Evolutionary conservation across 2,888 invertebrate species (phyloP).

Genomic region (Acronicta aceris): DNA sequence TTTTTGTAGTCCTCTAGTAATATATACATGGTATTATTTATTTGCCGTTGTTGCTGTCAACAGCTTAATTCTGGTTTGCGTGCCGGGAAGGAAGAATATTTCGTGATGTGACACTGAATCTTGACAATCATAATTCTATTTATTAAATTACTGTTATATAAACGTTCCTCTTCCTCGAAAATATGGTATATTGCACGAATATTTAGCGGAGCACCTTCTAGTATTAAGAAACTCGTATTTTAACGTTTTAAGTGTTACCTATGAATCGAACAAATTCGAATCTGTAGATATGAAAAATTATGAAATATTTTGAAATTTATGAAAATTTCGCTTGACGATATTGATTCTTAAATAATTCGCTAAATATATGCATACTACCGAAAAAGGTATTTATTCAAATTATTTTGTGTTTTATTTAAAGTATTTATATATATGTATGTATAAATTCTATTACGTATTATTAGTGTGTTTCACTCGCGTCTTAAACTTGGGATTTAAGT

Average conservation of each 20-base stretch:
- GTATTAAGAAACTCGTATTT: conserved; percentile 59
- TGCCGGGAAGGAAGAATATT: conserved; percentile 51
- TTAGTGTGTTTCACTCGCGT: no score
- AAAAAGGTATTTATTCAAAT: conserved; percentile 29
- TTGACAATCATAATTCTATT: conserved; percentile 33
- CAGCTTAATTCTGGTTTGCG: conserved; percentile 49
- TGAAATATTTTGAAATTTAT: conserved; percentile 57
- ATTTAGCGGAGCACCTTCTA: conserved; percentile 68
- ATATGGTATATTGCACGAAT: conserved; percentile 57
- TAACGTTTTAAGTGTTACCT: conserved; percentile 64
- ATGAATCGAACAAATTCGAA: conserved; percentile 61
- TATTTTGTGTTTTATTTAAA: not conserved
- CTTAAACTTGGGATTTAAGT: no score
- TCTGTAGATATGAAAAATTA: conserved; percentile 58
- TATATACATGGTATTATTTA: conserved; percentile 82
- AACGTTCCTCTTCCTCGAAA: conserved; percentile 38
- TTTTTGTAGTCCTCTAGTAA: conserved; percentile 79
- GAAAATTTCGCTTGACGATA: conserved; percentile 64
- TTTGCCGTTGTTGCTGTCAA: conserved; percentile 70
- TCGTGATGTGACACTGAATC: conserved; percentile 62
- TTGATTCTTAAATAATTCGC: conserved; percentile 66
- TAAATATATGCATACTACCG: conserved; percentile 69
- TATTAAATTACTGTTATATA: conserved; percentile 31
- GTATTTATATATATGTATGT: no score
- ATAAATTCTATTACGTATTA: no score